phyloP scores from a whole-genome alignment of 2,797 vertebrate genomes.

The Sebastes steindachneri region DNA sequence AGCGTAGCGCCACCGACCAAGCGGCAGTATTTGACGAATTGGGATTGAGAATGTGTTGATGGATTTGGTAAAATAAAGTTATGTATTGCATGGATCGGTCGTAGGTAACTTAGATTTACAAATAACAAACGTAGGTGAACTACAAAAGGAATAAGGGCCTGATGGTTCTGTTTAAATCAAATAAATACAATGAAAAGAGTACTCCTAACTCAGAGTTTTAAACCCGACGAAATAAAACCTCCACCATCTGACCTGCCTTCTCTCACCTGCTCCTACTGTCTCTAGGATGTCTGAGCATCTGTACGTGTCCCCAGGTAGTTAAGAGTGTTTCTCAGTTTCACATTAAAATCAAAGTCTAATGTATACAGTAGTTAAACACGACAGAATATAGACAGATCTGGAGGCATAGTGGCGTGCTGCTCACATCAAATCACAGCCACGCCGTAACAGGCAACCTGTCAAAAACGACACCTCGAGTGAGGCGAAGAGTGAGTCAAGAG shows the following conservation, averaged over 20 bases:
- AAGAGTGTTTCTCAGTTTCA: neutral
- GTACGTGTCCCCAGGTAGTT: neutral
- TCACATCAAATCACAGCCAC: neutral
- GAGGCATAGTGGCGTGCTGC: neutral
- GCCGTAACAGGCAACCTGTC: conserved; percentile 17
- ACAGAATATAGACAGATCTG: neutral
- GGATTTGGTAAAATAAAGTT: no score
- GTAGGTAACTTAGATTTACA: no score
- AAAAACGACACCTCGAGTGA: neutral
- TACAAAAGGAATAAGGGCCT: no score
- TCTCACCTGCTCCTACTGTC: neutral
- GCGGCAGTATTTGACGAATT: no score
- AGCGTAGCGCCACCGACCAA: no score
- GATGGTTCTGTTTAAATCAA: no score
- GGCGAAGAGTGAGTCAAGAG: neutral
- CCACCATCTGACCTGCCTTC: neutral
- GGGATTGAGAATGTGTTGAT: no score
- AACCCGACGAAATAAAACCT: neutral
- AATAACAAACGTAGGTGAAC: no score
- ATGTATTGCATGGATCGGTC: fast-evolving
- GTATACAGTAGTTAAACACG: neutral
- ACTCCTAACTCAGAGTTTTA: no score
- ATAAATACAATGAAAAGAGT: no score
- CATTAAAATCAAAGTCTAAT: neutral
- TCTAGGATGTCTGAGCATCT: neutral